Base-by-base conservation (phyloP, 2,888 invertebrate genomes). In the Zygogramma bicolorata region DNA sequence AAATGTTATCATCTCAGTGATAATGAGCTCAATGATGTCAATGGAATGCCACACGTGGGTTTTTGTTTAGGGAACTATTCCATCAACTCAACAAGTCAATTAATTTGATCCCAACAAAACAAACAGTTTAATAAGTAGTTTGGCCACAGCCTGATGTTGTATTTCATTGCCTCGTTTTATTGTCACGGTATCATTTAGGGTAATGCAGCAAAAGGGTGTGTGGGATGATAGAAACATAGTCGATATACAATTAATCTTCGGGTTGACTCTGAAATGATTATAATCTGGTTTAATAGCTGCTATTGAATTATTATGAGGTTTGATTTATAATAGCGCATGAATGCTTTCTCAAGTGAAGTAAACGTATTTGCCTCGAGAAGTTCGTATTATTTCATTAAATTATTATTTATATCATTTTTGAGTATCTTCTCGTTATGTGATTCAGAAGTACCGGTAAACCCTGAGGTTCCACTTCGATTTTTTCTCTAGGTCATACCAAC, bases 21-120 rank as follows among this genome's bases (percentile, higher is more conserved):
- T 46, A 46, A 46, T 20, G 20, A 8, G 22, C 20, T 10, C 10
- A 46, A 10, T 13, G 15, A 46, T 22, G 46, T n/a, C 25, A 53
- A 53, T 53, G n/a, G 4, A 22, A 27, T 53, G n/a, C n/a, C 25
- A 53, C 22, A 27, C 53, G n/a, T 53, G 53, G 63, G 46, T 25
- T 46, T 42, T 13, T 57, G 57, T 70, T 40, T 18, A n/a, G 7
- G 25, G 7, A 70, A 31, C 69, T 65, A 27, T 70, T 70, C 25
- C 40, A 65, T 70, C 46, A n/a, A n/a, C n/a, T n/a, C 40, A 65
- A 65, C 46, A 7, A 70, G 70, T 70, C 70, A 70, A 70, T 70
- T 70, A 58, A 70, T 70, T 65, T 70, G 70, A 70, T 65, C 70
- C 31, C 65, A 63, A 63, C 62, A 59, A 42, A 58, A 63, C 57